phyloP scores from a whole-genome alignment of 1,140 invertebrate genomes.

The Tetramorium parvispinum region DNA sequence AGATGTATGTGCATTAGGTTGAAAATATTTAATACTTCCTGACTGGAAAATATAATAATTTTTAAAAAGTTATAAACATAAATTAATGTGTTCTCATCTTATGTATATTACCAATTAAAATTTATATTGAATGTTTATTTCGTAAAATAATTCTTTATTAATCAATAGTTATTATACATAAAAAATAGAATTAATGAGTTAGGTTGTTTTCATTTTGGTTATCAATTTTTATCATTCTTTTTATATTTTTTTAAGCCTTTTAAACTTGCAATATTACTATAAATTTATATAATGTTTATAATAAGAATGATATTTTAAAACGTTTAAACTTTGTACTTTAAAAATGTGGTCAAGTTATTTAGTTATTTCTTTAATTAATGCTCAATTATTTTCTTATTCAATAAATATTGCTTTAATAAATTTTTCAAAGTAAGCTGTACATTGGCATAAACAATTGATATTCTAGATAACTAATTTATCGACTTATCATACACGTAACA shows the following conservation, averaged over 20 bases:
- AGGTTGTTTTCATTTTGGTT: neutral
- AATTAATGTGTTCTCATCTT: neutral
- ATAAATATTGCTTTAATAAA: neutral
- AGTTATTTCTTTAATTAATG: neutral
- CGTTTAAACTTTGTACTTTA: neutral
- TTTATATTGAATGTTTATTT: neutral
- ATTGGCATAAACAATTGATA: conserved; percentile 2
- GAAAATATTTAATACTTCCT: conserved; percentile 2
- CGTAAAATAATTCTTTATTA: neutral
- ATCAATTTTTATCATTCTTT: neutral
- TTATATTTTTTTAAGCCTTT: neutral
- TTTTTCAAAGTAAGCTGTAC: neutral
- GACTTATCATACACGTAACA: neutral
- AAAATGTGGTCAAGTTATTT: neutral
- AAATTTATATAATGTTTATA: neutral
- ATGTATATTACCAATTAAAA: neutral
- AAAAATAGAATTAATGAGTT: neutral
- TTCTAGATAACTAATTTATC: conserved; percentile 25
- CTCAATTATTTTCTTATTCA: neutral
- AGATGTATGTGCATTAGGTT: neutral
- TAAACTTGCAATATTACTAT: neutral
- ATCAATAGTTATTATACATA: neutral
- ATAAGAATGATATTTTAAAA: neutral
- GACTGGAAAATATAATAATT: neutral
- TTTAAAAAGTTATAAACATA: neutral